A percentile compares a stretch with the other conserved stretches of the same genome.
These are phyloP conservation scores for Takifugu bimaculatus DNA, from an alignment of 2,113 vertebrate species.

Conservation along the genomic window DNA sequence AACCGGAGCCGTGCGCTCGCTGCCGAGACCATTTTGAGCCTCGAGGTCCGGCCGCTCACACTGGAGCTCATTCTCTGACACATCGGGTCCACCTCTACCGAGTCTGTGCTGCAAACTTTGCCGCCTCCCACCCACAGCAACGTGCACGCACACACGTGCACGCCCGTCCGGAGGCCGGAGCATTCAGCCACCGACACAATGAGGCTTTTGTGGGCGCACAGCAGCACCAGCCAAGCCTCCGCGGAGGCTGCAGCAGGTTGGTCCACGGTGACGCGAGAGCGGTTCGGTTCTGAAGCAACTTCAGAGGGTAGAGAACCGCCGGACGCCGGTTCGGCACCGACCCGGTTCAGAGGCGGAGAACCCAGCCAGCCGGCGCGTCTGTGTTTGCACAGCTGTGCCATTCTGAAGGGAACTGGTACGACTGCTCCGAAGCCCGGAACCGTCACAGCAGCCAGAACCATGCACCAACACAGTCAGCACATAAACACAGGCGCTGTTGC, in stretches of 20 bases:
- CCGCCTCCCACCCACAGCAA: constrained; percentile 12
- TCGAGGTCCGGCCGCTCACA: constrained; percentile 42
- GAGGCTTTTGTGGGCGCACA: constrained; percentile 51
- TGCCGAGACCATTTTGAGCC: constrained; percentile 57
- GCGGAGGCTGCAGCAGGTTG: constrained; percentile 4
- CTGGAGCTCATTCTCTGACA: constrained; percentile 55
- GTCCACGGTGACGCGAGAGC: not conserved
- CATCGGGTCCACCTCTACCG: constrained; percentile 34
- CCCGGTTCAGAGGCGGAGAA: no score
- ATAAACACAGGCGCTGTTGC: no score
- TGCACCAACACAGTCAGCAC: no score
- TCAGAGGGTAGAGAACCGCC: no score
- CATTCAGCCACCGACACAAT: constrained; percentile 49
- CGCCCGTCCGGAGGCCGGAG: constrained; percentile 29
- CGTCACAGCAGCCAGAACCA: no score
- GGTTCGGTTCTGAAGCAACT: no score
- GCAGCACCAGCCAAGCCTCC: constrained; percentile 12
- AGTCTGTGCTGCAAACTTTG: constrained; percentile 14
- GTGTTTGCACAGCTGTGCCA: no score
- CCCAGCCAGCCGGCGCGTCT: no score
- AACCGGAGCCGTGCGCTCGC: constrained; percentile 35
- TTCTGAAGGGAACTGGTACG: no score
- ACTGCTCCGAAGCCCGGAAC: no score
- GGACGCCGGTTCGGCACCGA: no score
- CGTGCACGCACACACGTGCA: constrained; percentile 5